Evolutionary conservation across 2,113 vertebrate species (phyloP), one percentile per base, ranked within the genome.

Genomic region (Hiodon tergisus): DNA sequence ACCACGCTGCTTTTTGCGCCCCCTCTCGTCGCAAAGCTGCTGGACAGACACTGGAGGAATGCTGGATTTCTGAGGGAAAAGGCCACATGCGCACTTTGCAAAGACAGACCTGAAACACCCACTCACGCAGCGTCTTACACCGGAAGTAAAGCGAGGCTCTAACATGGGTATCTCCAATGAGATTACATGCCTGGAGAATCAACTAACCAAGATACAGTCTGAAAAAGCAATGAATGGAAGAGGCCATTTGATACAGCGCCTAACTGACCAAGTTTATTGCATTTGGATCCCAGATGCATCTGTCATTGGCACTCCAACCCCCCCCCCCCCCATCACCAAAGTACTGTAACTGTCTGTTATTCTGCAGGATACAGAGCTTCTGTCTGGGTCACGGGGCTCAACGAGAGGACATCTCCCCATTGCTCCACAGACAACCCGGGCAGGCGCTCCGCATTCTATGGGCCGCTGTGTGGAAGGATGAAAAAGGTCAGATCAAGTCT

Each of bases 141-240:
- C 51, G 57, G 71, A 63, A 62, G 73, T 78, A 77, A 67, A 71
- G 75, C 81, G 75, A 81, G 77, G 78, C 77, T 51, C 55, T 67
- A 71, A 76, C 78, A 78, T 75, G 73, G 66, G 71, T 77, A 66
- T 76, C 77, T 76, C 62, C 78, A 81, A 81, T 79, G 66, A 78
- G 83, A 81, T 80, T 62, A 81, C 77, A 82, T 77, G 79, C 78
- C 78, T 77, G 66, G 73, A 17, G 69, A 78, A 79, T 83, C 78
- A 81, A 78, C 78, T 83, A 77, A 76, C 75, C 65, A 66, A 67
- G 79, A 80, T 78, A 81, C 73, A 78, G 78, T 74, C 79, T 81
- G 76, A 70, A 83, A 84, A 83, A 78, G 78, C 80, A 82, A 84
- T 81, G 79, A 83, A 83, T 76, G 78, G 79, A 76, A 67, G 75